These are phyloP conservation scores for Dicentrarchus labrax DNA, from an alignment of 2,113 vertebrate species.

Conservation along the genomic window DNA sequence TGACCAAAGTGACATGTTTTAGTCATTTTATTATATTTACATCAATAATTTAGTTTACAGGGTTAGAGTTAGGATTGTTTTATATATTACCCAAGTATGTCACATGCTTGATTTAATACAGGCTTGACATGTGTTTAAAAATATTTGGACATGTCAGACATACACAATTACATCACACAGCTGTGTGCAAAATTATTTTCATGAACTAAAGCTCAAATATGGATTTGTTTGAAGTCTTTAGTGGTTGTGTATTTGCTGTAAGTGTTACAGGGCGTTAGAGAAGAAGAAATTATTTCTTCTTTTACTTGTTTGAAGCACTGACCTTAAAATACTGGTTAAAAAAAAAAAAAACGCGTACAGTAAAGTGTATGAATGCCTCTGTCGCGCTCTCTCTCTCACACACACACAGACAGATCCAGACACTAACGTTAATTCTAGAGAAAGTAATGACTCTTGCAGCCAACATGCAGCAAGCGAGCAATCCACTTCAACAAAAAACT, in stretches of 20 bases:
- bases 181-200: neutral
- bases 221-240: neutral
- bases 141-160: neutral
- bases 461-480: constrained; percentile 28
- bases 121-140: neutral
- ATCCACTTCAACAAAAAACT: constrained; percentile 25
- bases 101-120: neutral
- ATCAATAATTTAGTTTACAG: neutral
- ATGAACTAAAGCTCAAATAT: neutral
- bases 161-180: neutral
- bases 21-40: no score
- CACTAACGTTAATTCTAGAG: constrained; percentile 6
- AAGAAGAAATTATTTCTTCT: neutral
- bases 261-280: constrained; percentile 10
- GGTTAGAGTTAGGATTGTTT: neutral
- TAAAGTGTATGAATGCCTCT: neutral
- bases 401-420: constrained; percentile 4
- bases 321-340: constrained; percentile 6
- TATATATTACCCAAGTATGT: neutral
- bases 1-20: neutral
- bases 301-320: constrained; percentile 7
- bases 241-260: neutral
- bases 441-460: constrained; percentile 12
- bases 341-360: neutral
- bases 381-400: constrained; percentile 4